Conservation (phyloP, 2,797 vertebrate species). For the Sebastes diaconus region DNA sequence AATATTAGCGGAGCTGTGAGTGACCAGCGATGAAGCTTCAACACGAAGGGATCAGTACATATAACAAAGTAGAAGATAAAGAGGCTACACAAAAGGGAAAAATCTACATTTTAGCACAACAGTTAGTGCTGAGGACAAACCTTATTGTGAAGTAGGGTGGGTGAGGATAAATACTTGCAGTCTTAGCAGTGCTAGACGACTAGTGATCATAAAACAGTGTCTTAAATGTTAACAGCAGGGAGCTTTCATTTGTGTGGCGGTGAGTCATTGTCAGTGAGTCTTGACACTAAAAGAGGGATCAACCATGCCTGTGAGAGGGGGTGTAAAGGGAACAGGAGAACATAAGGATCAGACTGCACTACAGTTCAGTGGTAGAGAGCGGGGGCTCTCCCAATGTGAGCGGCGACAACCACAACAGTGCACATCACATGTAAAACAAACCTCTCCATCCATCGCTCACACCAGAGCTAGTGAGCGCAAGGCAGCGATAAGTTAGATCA, state of each 20-base stretch:
- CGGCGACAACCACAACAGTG: conserved; percentile 47
- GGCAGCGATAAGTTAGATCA: conserved; percentile 76
- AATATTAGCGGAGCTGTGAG: neutral
- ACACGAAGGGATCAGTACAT: neutral
- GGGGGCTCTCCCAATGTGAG: conserved; percentile 37
- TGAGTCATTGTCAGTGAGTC: conserved; percentile 21
- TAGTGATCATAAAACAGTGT: neutral
- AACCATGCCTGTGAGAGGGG: conserved; percentile 24
- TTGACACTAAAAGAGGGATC: conserved; percentile 6
- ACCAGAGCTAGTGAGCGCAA: conserved; percentile 87
- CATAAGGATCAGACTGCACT: conserved; percentile 51
- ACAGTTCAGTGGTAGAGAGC: conserved; percentile 29
- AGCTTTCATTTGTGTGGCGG: neutral
- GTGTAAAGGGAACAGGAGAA: neutral
- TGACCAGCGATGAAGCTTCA: neutral
- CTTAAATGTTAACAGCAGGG: neutral
- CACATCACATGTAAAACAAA: conserved; percentile 79
- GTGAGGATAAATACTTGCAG: conserved; percentile 3
- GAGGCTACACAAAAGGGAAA: conserved; percentile 3
- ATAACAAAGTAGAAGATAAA: neutral
- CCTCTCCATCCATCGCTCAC: conserved; percentile 87
- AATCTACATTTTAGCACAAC: neutral
- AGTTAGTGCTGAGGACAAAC: neutral
- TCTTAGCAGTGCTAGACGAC: neutral
- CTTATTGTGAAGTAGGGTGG: neutral